These are phyloP conservation scores for Gavialis gangeticus DNA, from an alignment of 2,113 vertebrate species.

Conservation along the genomic window DNA sequence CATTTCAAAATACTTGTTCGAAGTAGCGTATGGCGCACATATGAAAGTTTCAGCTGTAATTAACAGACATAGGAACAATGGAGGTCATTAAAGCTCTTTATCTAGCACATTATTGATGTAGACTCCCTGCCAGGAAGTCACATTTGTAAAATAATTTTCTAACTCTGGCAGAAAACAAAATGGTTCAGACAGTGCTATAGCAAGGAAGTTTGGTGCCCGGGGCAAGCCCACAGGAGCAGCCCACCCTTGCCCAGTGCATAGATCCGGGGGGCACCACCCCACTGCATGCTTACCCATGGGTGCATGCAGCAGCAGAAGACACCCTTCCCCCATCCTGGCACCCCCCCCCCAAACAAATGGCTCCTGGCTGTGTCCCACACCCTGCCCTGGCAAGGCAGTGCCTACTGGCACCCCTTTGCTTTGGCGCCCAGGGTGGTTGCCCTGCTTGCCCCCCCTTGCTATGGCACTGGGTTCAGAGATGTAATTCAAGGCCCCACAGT, in stretches of 20 bases:
- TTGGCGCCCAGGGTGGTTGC: accelerated
- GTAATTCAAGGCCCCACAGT: slow-evolving; percentile 76
- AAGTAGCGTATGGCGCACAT: accelerated
- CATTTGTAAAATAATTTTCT: slow-evolving; percentile 83
- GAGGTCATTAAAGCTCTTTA: background rate
- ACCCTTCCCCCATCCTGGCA: too few species aligned
- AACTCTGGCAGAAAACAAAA: slow-evolving; percentile 74
- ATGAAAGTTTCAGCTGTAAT: slow-evolving; percentile 23
- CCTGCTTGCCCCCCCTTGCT: background rate
- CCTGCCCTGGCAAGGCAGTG: too few species aligned
- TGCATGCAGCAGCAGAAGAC: too few species aligned
- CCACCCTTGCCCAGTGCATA: too few species aligned
- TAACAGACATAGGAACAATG: background rate
- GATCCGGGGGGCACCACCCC: too few species aligned
- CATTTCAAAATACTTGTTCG: background rate
- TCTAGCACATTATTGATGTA: slow-evolving; percentile 79
- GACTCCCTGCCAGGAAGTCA: slow-evolving; percentile 76
- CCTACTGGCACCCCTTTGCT: too few species aligned
- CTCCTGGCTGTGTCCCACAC: too few species aligned
- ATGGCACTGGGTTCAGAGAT: slow-evolving; percentile 72
- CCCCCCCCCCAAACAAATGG: too few species aligned
- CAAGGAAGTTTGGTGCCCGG: too few species aligned
- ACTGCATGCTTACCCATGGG: too few species aligned
- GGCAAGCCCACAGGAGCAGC: too few species aligned
- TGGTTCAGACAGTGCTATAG: background rate